Conservation (phyloP, 2,888 invertebrate genomes). For the Drosophila tanythrix region DNA sequence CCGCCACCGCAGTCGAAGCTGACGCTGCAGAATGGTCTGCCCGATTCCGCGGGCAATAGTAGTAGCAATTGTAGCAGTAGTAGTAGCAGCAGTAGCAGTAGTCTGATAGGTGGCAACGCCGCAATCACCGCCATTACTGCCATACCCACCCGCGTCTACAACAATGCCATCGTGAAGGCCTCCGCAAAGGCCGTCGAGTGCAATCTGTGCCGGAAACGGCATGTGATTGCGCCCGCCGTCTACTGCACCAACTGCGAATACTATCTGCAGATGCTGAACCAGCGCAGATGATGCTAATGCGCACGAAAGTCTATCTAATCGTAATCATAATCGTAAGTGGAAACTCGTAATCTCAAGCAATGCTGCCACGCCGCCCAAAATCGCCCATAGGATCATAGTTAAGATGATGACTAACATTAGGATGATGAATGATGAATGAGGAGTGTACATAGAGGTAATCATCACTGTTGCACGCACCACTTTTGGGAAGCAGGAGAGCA, state of each 20-base stretch:
- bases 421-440: slow-evolving; percentile 5
- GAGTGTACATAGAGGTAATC: slow-evolving; percentile 25
- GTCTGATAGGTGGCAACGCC: slow-evolving; percentile 32
- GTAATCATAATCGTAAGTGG: slow-evolving; percentile 50
- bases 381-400: slow-evolving; percentile 32
- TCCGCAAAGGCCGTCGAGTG: slow-evolving; percentile 89
- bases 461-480: slow-evolving; percentile 10
- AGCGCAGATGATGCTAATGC: slow-evolving; percentile 82
- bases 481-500: slow-evolving; percentile 2
- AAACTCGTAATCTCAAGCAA: slow-evolving; percentile 73
- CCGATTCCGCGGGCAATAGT: slow-evolving; percentile 21
- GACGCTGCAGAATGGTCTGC: slow-evolving; percentile 72
- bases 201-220: slow-evolving; percentile 94
- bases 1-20: slow-evolving; percentile 61
- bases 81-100: slow-evolving; percentile 1
- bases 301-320: background rate
- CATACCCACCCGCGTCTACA: slow-evolving; percentile 85
- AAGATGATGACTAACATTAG: slow-evolving; percentile 10
- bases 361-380: slow-evolving; percentile 70
- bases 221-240: slow-evolving; percentile 90
- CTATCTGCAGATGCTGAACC: slow-evolving; percentile 90
- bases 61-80: background rate
- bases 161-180: slow-evolving; percentile 85
- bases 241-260: slow-evolving; percentile 97
- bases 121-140: slow-evolving; percentile 75